Evolutionary conservation across 2,888 invertebrate species (phyloP), one percentile per base, ranked within the genome.

Genomic region (Polydrusus cervinus): DNA sequence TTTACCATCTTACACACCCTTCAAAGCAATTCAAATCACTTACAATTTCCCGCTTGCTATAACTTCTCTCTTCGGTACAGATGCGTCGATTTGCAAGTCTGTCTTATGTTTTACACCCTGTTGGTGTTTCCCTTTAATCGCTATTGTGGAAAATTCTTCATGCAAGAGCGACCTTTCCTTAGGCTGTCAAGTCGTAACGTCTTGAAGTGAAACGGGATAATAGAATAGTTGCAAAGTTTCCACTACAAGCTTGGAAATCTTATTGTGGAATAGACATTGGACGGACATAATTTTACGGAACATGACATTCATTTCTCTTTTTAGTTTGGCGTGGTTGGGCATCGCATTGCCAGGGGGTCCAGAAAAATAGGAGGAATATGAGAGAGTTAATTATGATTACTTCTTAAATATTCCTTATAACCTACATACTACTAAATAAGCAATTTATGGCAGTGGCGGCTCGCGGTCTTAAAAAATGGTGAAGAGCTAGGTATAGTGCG

Each of bases 31-130:
- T 53, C 18, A 55, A 25, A 25, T n/a, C 7, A 13, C 25, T 20
- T 14, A 14, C 34, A 14, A 14, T 6, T 53, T 34, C n/a, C 13
- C 25, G 25, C 25, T 25, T 25, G 25, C 25, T 5, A 25, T 34
- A 57, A 34, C 25, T 57, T 57, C 18, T 40, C n/a, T 25, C 25
- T 81, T 80, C 78, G 79, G 79, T 81, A 70, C 75, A 80, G 76
- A 74, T 77, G 74, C 55, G 73, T 67, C 65, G 47, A 66, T 76
- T 79, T 76, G 47, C 68, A 75, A 76, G 74, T 78, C 75, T 74
- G 78, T 80, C 79, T 79, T 77, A 78, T 78, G 79, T 80, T 80
- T 78, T 79, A 80, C 80, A 78, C 78, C 75, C 79, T 71, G 80
- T 77, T 77, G 78, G 73, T 76, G 57, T 79, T 78, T 79, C 75